Base-by-base conservation (phyloP, 37 sponge, comb jelly and placozoan species). In the Theonella swinhoei region DNA sequence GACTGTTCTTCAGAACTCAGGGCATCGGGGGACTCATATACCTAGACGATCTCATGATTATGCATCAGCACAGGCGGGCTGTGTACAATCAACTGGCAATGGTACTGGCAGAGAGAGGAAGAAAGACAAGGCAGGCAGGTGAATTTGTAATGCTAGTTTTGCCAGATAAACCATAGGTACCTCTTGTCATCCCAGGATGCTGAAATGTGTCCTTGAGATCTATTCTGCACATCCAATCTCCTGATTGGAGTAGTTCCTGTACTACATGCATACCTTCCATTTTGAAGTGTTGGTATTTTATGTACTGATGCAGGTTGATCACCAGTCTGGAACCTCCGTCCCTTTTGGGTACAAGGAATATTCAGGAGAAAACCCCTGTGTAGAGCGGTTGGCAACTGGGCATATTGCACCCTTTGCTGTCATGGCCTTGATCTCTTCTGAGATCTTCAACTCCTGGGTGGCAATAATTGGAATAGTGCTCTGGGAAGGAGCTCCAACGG, bases 191-290 rank as follows among this genome's bases (percentile, higher is more conserved):
- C 4, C 23, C 3, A 30, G 69, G 22, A 0, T 20, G 68, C 1
- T 29, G 70, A 30, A 41, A 79, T 20, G 80, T 70, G 11, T 80
- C 80, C 80, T 80, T 80, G 1, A 80, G 58, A 39, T 80, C 80
- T 32, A 80, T 23, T 26, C 42, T 42, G 54, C 61, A 74, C 75
- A 74, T 74, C 19, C 30, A 74, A 3, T 74, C 75, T 42, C 75
- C 75, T 9, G 22, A 20, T 30, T 67, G 25, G 25, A 80, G 33
- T 19, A 80, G 70, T 32, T 60, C 80, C 70, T 68, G 67, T 11
- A 41, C 80, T 32, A 34, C 42, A 20, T 29, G 34, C 3, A 68
- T 69, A 0, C 35, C 61, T 42, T 80, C 80, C 80, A 80, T 80
- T 17, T 80, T 80, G 80, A 80, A 80, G 34, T 80, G 80, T 33